phyloP scores from a whole-genome alignment of 2,888 invertebrate species.

The Salpingus planirostris region DNA sequence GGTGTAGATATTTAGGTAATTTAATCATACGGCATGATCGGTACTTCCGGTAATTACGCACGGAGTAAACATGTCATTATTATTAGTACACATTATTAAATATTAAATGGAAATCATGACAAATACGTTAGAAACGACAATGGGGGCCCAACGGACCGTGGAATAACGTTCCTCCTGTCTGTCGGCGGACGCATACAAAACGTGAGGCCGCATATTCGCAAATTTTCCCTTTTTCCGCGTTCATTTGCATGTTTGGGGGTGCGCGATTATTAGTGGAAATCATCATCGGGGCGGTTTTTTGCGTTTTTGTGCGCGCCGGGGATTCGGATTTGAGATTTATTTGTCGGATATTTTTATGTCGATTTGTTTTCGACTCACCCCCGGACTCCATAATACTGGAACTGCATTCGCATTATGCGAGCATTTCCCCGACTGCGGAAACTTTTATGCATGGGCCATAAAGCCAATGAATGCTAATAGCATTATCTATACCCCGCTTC shows the following conservation, averaged over 20 bases:
- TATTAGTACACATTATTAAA: conserved; percentile 36
- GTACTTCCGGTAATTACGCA: conserved; percentile 36
- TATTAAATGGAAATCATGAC: conserved; percentile 40
- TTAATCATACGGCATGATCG: conserved; percentile 37
- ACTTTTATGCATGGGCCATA: conserved; percentile 51
- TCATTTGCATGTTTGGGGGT: too few relatives aligned
- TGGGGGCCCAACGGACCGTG: conserved; percentile 29
- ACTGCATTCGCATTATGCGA: conserved; percentile 28
- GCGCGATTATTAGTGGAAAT: too few relatives aligned
- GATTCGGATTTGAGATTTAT: too few relatives aligned
- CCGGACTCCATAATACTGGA: conserved; percentile 10
- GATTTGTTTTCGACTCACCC: too few relatives aligned
- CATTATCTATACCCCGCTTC: conserved; percentile 40
- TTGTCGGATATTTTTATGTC: too few relatives aligned
- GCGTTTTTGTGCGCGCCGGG: too few relatives aligned
- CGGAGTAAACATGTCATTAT: conserved; percentile 38
- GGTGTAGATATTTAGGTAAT: conserved; percentile 36
- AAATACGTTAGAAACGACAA: conserved; percentile 37
- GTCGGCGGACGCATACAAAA: too few relatives aligned
- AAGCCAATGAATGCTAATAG: conserved; percentile 55
- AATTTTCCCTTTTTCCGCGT: too few relatives aligned
- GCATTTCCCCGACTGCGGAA: conserved; percentile 40
- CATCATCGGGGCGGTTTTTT: too few relatives aligned
- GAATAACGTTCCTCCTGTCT: too few relatives aligned
- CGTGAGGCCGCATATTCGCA: too few relatives aligned